Base-by-base conservation (phyloP, 2,113 vertebrate species). In the Strix aluco region DNA sequence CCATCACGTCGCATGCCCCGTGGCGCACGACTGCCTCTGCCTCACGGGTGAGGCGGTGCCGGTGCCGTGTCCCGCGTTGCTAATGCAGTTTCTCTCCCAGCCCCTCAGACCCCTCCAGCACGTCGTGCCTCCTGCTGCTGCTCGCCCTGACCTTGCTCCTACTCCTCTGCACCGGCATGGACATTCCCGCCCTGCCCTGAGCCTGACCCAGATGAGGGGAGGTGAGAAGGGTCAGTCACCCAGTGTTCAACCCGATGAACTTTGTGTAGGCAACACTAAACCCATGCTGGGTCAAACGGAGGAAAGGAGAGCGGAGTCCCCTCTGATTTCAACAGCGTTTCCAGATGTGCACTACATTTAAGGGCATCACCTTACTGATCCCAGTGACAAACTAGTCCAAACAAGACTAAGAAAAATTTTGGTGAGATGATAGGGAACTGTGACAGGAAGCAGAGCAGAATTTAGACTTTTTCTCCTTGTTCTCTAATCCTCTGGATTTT, bases 1-100 rank as follows among this genome's bases (percentile, higher is more conserved):
- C 15, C 30, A 5, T 18, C 22, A 2, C 2, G 0, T 16, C 10
- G 6, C 10, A 1, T 23, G 21, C 17, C n/a, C 57, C 15, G 1
- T 23, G 26, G 7, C 17, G 21, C 42, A 5, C 5, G 9, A 9
- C 46, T 27, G 26, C 38, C 32, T 34, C 0, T 47, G 0, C 44
- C 44, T 18, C 44, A 7, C 44, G 17, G 44, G 7, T 18, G 44
- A 46, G 44, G 44, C 44, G 4, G 44, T 21, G 61, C 30, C 16
- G 54, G 4, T 42, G 25, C 62, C 2, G 1, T 17, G 8, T 20
- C 23, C 52, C 1, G 1, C 2, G 3, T 10, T 11, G 13, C 14
- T n/a, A 29, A 38, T 13, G 11, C 4, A 4, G 55, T 4, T 46
- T 40, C 58, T 61, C 9, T 34, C 46, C 34, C 65, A 61, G 46